These are phyloP conservation scores for Lycophotia porphyrea DNA, from an alignment of 2,888 invertebrate species.

Conservation along the genomic window DNA sequence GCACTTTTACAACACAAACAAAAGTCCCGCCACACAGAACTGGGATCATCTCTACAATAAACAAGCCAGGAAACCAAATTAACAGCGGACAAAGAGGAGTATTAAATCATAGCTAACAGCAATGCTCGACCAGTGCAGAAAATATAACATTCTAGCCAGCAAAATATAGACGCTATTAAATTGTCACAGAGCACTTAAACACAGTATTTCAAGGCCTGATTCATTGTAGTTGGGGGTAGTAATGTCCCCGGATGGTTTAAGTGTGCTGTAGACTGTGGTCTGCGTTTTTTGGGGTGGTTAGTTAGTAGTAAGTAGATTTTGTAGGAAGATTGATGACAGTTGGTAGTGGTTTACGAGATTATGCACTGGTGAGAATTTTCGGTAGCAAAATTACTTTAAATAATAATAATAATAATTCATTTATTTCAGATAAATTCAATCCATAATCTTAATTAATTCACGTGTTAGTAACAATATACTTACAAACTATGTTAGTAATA, in stretches of 20 bases:
- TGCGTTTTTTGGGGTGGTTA: conserved; percentile 48
- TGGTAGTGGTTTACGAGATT: conserved; percentile 20
- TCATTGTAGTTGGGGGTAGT: conserved; percentile 66
- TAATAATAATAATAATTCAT: too few species aligned
- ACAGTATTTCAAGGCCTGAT: conserved; percentile 68
- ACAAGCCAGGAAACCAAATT: conserved; percentile 71
- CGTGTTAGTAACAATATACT: too few species aligned
- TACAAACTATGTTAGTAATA: too few species aligned
- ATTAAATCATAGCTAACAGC: conserved; percentile 78
- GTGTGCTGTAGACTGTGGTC: conserved; percentile 28
- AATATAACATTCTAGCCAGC: conserved; percentile 79
- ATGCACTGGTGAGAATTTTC: background rate
- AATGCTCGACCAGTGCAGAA: conserved; percentile 75
- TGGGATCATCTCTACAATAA: conserved; percentile 63
- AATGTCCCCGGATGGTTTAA: conserved; percentile 58
- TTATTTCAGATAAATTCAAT: too few species aligned
- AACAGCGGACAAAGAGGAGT: conserved; percentile 70
- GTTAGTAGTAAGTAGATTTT: conserved; percentile 50
- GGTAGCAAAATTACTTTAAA: background rate
- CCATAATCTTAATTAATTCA: too few species aligned
- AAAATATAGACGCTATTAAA: conserved; percentile 81
- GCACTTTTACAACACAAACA: conserved; percentile 23
- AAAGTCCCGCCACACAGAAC: conserved; percentile 27
- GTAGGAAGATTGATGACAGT: conserved; percentile 34
- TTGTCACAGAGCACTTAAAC: conserved; percentile 71